phyloP scores from a whole-genome alignment of 2,888 invertebrate species.

The Caenorhabditis afra region DNA sequence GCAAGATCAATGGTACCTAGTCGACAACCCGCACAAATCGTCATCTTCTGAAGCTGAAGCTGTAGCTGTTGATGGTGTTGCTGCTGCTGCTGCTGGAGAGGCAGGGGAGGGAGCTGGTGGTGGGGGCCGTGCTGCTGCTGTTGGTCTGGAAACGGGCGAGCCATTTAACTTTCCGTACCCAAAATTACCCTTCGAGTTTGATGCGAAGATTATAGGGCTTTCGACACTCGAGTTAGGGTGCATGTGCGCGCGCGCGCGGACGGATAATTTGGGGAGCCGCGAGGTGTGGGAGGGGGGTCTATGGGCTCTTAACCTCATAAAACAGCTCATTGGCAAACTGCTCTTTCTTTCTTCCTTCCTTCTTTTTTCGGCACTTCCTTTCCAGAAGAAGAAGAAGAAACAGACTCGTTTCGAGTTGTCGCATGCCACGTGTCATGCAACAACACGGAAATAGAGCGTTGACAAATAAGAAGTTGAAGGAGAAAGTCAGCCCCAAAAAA shows the following conservation, averaged over 20 bases:
- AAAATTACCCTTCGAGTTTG: conserved; percentile 42
- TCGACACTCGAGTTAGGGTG: background rate
- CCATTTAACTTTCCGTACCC: conserved; percentile 33
- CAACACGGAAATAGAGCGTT: background rate
- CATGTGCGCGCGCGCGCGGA: background rate
- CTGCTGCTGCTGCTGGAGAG: conserved; percentile 1
- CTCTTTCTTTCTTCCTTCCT: background rate
- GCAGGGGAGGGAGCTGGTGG: no score
- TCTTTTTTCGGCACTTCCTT: conserved; percentile 4
- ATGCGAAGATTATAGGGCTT: conserved; percentile 49
- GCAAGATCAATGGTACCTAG: conserved; percentile 34
- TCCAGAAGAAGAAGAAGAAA: no score
- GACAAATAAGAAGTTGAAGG: conserved; percentile 53
- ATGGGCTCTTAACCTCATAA: conserved; percentile 27
- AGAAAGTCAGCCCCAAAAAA: conserved; percentile 29
- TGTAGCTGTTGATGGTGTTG: conserved; percentile 7
- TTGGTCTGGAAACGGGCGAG: conserved; percentile 43
- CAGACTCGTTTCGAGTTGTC: no score
- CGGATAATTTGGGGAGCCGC: conserved; percentile 31
- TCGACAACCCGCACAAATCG: conserved; percentile 63
- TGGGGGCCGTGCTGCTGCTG: conserved; percentile 11
- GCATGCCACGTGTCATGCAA: conserved; percentile 18
- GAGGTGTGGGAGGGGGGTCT: conserved; percentile 10
- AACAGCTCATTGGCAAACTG: conserved; percentile 28
- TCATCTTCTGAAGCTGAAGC: conserved; percentile 46